These are phyloP conservation scores for Karalla daura DNA, from an alignment of 2,797 vertebrate genomes.

Conservation along the genomic window DNA sequence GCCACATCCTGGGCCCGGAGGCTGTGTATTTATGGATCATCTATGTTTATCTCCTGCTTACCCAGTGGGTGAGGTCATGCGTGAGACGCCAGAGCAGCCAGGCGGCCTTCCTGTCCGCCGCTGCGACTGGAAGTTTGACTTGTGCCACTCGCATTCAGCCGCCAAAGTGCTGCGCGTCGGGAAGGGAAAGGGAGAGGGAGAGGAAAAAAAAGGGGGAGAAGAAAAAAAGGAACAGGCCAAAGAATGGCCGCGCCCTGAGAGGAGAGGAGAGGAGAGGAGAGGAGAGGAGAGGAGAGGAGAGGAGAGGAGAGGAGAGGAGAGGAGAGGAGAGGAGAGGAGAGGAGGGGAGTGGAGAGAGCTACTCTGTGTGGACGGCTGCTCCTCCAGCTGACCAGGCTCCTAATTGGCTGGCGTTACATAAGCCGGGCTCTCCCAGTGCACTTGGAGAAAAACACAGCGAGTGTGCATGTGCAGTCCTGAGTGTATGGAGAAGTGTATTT, in stretches of 20 bases:
- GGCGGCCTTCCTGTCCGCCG: slow-evolving; percentile 37
- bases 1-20: slow-evolving; percentile 40
- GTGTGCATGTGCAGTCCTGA: slow-evolving; percentile 19
- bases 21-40: slow-evolving; percentile 52
- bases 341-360: too few species aligned
- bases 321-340: too few species aligned
- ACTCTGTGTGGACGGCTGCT: slow-evolving; percentile 39
- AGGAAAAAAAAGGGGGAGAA: too few species aligned
- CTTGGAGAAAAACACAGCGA: slow-evolving; percentile 31
- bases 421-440: slow-evolving; percentile 43
- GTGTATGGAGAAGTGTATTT: slow-evolving; percentile 1
- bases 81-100: slow-evolving; percentile 22
- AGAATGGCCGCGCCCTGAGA: slow-evolving; percentile 33
- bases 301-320: too few species aligned
- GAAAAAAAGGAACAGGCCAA: too few species aligned
- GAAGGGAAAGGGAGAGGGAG: slow-evolving; percentile 17
- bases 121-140: slow-evolving; percentile 40
- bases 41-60: slow-evolving; percentile 58
- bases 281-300: too few species aligned
- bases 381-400: slow-evolving; percentile 53
- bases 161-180: background rate
- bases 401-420: slow-evolving; percentile 65
- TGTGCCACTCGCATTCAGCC: slow-evolving; percentile 22
- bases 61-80: slow-evolving; percentile 55
- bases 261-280: too few species aligned